These are phyloP conservation scores for Buteo buteo DNA, from an alignment of 2,113 vertebrate genomes.

Conservation along the genomic window DNA sequence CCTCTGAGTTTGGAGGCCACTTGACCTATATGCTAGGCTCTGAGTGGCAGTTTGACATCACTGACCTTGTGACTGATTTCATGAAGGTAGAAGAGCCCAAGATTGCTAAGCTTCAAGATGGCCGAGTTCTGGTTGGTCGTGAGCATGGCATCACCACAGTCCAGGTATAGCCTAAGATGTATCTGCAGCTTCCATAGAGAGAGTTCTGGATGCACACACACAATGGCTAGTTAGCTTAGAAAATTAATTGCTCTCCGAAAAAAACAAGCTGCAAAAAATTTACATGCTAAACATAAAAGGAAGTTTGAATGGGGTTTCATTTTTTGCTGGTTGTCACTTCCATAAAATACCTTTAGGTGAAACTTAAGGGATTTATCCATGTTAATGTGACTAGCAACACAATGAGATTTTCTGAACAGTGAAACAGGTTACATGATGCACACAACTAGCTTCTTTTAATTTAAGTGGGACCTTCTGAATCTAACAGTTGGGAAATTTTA, in stretches of 20 bases:
- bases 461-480: background rate
- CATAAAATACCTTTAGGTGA: background rate
- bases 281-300: background rate
- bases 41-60: slow-evolving; percentile 97
- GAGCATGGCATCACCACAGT: slow-evolving; percentile 91
- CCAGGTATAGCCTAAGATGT: slow-evolving; percentile 73
- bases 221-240: background rate
- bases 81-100: slow-evolving; percentile 90
- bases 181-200: background rate
- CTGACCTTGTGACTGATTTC: slow-evolving; percentile 86
- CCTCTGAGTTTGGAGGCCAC: slow-evolving; percentile 77
- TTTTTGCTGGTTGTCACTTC: background rate
- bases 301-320: background rate
- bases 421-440: background rate
- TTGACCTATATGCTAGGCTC: slow-evolving; percentile 87
- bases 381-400: background rate
- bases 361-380: background rate
- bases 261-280: background rate
- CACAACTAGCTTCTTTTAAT: background rate
- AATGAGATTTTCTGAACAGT: background rate
- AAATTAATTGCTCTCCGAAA: background rate
- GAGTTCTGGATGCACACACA: background rate
- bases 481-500: background rate
- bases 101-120: slow-evolving; percentile 84
- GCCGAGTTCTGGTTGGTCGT: slow-evolving; percentile 83